Evolutionary conservation across 2,888 invertebrate genomes (phyloP).

Genomic region (Druceiella hillmani): DNA sequence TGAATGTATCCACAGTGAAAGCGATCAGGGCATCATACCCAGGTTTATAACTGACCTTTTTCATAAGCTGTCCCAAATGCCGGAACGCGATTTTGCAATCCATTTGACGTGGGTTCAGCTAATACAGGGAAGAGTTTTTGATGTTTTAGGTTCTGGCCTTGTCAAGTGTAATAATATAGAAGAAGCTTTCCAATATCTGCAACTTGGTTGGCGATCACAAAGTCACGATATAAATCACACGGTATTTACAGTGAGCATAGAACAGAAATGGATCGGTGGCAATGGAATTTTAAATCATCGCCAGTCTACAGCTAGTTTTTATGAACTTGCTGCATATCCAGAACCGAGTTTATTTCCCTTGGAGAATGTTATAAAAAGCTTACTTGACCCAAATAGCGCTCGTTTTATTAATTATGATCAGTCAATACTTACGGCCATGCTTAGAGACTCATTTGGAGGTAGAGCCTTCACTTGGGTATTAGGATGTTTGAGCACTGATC

Average conservation of each 20-base stretch:
- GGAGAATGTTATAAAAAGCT: slow-evolving; percentile 58
- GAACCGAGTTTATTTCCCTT: slow-evolving; percentile 62
- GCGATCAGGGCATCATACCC: slow-evolving; percentile 67
- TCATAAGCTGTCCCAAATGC: slow-evolving; percentile 57
- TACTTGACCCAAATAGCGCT: slow-evolving; percentile 49
- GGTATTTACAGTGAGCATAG: slow-evolving; percentile 66
- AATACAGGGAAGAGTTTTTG: slow-evolving; percentile 58
- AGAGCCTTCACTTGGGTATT: slow-evolving; percentile 68
- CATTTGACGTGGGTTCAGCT: slow-evolving; percentile 72
- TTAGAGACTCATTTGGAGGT: slow-evolving; percentile 71
- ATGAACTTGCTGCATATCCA: slow-evolving; percentile 57
- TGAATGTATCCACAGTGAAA: slow-evolving; percentile 56
- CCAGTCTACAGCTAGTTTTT: slow-evolving; percentile 69
- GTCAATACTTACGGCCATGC: slow-evolving; percentile 62
- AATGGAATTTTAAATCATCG: slow-evolving; percentile 64
- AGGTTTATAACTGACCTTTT: slow-evolving; percentile 68
- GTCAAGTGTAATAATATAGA: slow-evolving; percentile 59
- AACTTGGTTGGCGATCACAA: slow-evolving; percentile 57
- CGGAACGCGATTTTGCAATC: slow-evolving; percentile 59
- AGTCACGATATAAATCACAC: slow-evolving; percentile 59
- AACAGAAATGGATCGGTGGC: slow-evolving; percentile 66
- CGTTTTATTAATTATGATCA: slow-evolving; percentile 56
- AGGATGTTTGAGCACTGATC: slow-evolving; percentile 65
- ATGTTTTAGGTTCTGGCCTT: slow-evolving; percentile 52
- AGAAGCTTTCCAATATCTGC: slow-evolving; percentile 66